Evolutionary conservation across 2,888 invertebrate genomes (phyloP).

Genomic region (Hymenopus coronatus): DNA sequence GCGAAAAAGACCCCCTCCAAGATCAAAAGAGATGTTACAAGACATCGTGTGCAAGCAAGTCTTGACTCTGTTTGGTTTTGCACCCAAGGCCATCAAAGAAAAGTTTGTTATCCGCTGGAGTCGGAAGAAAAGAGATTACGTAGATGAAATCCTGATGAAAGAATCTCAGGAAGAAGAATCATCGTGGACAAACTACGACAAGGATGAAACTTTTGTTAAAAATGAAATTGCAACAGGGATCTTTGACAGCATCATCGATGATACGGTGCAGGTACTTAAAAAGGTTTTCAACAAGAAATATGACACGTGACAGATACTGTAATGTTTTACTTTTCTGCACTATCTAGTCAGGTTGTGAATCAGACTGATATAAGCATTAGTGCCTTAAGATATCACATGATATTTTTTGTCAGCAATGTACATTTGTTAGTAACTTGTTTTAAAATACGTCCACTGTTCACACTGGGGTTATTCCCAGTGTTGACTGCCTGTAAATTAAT

Average conservation of each 20-base stretch:
- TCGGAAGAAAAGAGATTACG: constrained; percentile 63
- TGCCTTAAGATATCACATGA: background rate
- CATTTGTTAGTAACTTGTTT: background rate
- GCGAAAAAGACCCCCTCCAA: constrained; percentile 25
- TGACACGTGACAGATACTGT: background rate
- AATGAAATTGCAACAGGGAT: constrained; percentile 46
- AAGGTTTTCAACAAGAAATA: background rate
- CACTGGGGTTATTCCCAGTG: background rate
- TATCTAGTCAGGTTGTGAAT: background rate
- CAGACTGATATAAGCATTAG: background rate
- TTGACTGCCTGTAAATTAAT: background rate
- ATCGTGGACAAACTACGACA: constrained; percentile 71
- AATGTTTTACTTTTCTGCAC: background rate
- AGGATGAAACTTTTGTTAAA: constrained; percentile 67
- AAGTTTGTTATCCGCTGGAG: constrained; percentile 60
- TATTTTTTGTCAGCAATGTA: background rate
- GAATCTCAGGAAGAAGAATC: constrained; percentile 70
- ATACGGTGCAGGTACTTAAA: constrained; percentile 44
- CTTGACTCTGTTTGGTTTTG: constrained; percentile 54
- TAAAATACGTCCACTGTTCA: background rate
- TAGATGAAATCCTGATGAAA: constrained; percentile 67
- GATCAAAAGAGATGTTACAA: constrained; percentile 48
- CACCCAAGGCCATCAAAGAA: constrained; percentile 53
- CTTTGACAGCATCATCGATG: constrained; percentile 53
- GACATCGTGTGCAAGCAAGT: constrained; percentile 53